Base-by-base conservation (phyloP, 2,888 invertebrate genomes). In the Cataglyphis albicans region DNA sequence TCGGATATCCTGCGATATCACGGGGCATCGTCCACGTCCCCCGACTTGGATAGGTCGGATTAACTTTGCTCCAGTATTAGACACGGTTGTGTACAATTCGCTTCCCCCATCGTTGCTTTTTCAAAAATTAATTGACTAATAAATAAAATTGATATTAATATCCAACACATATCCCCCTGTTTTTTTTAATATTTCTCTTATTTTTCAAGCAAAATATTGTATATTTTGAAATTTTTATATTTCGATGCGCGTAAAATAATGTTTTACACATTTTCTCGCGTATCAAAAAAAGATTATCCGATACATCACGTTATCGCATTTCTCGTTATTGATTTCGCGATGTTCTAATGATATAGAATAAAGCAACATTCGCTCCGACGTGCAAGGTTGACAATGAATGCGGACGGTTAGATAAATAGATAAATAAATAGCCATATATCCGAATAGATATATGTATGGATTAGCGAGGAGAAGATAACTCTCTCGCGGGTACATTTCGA, bases 1-100 rank as follows among this genome's bases (percentile, higher is more conserved):
- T 70, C 41, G 59, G 57, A 78, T 70, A 80, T 80, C 48, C 61
- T 61, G 48, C 61, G 48, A 38, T 48, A 55, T 67, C 57, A 52
- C 15, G 25, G 25, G 12, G 29, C 32, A 67, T 65, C 80, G 41
- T 57, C 48, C 44, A 55, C 55, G 21, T 64, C 35, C 21, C 41
- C n/a, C 5, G 44, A 76, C 18, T 6, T 41, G 29, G 4, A 6
- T 25, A 35, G 35, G 3, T 59, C 15, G 61, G 15, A 73, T 73
- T 38, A 72, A 38, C 55, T 29, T 41, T 15, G 21, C 5, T 41
- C 44, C n/a, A 67, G 32, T 15, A 18, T 25, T 25, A 12, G 25
- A 35, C 48, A 29, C 15, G 25, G 3, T 9, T 9, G 48, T 18
- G 21, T 12, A 12, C 6, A 12, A 21, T 21, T 38, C 64, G 12